These are phyloP conservation scores for Gobiocypris rarus DNA, from an alignment of 2,113 vertebrate species.

Conservation along the genomic window DNA sequence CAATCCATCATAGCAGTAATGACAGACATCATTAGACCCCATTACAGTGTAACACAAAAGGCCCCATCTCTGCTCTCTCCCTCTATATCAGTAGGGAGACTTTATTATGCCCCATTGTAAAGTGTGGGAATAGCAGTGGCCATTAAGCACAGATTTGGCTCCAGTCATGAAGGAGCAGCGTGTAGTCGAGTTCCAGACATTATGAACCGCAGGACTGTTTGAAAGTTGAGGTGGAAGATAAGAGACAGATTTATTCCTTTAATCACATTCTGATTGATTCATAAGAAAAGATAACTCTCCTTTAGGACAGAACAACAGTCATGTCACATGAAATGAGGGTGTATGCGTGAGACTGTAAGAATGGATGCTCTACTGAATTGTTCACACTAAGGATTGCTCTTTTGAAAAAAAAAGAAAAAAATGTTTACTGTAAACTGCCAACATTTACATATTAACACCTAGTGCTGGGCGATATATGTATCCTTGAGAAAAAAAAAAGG, in stretches of 20 bases:
- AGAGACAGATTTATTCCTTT: conserved; percentile 36
- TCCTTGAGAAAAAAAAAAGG: too few relatives aligned
- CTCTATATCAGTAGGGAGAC: conserved; percentile 19
- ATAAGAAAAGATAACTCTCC: neutral
- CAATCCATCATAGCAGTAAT: conserved; percentile 35
- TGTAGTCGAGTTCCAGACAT: conserved; percentile 33
- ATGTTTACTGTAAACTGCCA: too few relatives aligned
- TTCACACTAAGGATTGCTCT: neutral
- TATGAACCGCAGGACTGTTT: conserved; percentile 35
- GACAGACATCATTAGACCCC: conserved; percentile 44
- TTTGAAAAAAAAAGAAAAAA: neutral
- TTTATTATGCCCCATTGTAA: conserved; percentile 39
- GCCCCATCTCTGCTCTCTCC: neutral
- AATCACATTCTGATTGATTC: conserved; percentile 27
- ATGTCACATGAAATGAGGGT: neutral
- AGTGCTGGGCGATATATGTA: too few relatives aligned
- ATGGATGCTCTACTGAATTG: neutral
- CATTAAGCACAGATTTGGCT: conserved; percentile 58
- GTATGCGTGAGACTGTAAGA: neutral
- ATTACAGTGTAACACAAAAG: conserved; percentile 40
- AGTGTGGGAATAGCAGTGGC: conserved; percentile 45
- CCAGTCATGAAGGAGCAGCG: conserved; percentile 31
- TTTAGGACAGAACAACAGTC: neutral
- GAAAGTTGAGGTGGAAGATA: conserved; percentile 11
- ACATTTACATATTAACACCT: too few relatives aligned